A percentile compares a stretch with the other conserved stretches of the same genome.
These are phyloP conservation scores for Autographa gamma DNA, from an alignment of 2,888 invertebrate species.

Conservation along the genomic window DNA sequence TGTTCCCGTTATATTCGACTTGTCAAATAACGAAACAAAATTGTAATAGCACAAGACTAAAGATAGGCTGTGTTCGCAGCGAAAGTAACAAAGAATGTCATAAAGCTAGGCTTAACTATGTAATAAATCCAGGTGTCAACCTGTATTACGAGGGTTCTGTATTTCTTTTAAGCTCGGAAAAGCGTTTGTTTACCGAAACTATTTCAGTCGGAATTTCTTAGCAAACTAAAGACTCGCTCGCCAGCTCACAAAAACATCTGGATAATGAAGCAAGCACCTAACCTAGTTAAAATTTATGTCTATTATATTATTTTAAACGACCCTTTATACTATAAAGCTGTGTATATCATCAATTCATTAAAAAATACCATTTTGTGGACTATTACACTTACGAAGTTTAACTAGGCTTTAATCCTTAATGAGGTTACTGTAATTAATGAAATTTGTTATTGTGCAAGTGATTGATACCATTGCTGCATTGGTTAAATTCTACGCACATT, in stretches of 20 bases:
- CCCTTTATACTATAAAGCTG: background rate
- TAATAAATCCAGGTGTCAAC: background rate
- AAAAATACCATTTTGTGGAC: background rate
- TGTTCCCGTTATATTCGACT: background rate
- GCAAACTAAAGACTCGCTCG: background rate
- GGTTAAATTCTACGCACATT: background rate
- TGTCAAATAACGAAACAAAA: background rate
- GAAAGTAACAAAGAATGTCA: background rate
- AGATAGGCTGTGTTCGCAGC: background rate
- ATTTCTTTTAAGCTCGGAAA: constrained; percentile 3
- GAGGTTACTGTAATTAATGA: background rate
- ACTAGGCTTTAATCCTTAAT: background rate
- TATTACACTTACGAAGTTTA: constrained; percentile 1
- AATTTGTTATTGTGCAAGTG: background rate
- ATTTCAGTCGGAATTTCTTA: constrained; percentile 6
- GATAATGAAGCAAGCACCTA: background rate
- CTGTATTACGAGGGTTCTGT: background rate
- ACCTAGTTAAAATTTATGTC: background rate
- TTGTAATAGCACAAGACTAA: background rate
- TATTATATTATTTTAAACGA: background rate
- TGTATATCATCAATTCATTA: background rate
- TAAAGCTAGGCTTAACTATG: background rate
- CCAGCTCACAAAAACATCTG: background rate
- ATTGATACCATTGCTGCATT: background rate
- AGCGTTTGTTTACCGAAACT: background rate